Conservation (phyloP, 2,113 vertebrate species). For the Fregetta grallaria region DNA sequence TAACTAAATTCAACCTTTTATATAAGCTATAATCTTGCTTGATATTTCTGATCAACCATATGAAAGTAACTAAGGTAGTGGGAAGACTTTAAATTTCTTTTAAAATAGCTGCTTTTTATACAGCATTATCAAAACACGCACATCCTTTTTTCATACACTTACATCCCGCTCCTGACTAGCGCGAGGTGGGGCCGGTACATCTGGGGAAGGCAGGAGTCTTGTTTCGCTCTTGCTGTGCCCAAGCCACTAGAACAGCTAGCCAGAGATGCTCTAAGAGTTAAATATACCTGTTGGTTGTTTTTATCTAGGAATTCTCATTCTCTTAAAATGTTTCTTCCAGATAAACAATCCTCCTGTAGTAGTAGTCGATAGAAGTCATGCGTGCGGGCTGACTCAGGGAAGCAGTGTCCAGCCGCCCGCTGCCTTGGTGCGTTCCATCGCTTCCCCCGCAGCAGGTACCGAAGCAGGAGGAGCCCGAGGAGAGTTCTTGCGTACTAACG, state of each 20-base stretch:
- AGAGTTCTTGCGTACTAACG: too few species aligned
- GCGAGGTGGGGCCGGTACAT: rapidly evolving
- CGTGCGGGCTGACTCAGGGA: rapidly evolving
- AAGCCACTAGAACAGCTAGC: rapidly evolving
- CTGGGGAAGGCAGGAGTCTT: neutral
- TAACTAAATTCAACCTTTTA: too few species aligned
- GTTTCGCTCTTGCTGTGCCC: neutral
- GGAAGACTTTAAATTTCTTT: neutral
- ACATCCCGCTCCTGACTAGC: neutral
- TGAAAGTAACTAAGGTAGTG: neutral
- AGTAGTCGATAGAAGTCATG: neutral
- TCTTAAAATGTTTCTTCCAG: neutral
- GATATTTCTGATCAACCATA: neutral
- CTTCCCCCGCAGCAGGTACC: neutral
- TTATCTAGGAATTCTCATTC: neutral
- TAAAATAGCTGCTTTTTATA: neutral
- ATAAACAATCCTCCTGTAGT: rapidly evolving
- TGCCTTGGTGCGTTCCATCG: neutral
- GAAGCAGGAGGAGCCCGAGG: neutral
- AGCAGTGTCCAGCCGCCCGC: neutral
- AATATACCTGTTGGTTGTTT: neutral
- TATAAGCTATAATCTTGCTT: neutral
- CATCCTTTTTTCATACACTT: neutral
- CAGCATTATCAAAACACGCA: neutral
- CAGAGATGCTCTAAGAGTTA: neutral